These are phyloP conservation scores for Gisinianus flammeolus DNA, from an alignment of 2,888 invertebrate species.

Conservation along the genomic window DNA sequence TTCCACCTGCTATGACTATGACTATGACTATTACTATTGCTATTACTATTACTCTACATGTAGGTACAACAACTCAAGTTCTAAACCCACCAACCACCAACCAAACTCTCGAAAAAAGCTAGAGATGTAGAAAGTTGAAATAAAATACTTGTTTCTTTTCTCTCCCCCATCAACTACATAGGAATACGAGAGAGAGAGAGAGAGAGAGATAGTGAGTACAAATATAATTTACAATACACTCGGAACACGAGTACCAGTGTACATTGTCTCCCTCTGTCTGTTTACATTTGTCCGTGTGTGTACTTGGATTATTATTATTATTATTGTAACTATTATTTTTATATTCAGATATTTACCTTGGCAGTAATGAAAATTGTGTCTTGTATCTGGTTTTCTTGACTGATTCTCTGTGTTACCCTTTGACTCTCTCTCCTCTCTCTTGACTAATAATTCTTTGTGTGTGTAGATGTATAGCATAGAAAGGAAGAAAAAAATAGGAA, in stretches of 20 bases:
- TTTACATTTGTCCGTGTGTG: background rate
- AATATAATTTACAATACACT: too few relatives aligned
- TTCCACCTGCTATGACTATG: conserved; percentile 10
- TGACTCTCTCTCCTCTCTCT: too few relatives aligned
- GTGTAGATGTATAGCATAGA: too few relatives aligned
- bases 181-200: background rate
- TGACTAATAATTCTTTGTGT: too few relatives aligned
- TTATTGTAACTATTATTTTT: background rate
- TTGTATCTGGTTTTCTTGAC: background rate
- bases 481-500: too few relatives aligned
- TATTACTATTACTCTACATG: background rate
- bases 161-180: background rate
- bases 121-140: background rate
- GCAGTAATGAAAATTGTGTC: background rate
- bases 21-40: background rate
- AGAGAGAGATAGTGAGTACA: too few relatives aligned
- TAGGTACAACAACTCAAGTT: too few relatives aligned
- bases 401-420: background rate
- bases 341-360: background rate
- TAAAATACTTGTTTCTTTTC: background rate
- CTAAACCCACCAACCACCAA: too few relatives aligned
- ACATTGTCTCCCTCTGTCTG: background rate
- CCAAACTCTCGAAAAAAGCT: too few relatives aligned
- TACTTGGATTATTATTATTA: background rate
- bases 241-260: too few relatives aligned